Conservation (phyloP, 2,888 invertebrate genomes). For the Macaria liturata region DNA sequence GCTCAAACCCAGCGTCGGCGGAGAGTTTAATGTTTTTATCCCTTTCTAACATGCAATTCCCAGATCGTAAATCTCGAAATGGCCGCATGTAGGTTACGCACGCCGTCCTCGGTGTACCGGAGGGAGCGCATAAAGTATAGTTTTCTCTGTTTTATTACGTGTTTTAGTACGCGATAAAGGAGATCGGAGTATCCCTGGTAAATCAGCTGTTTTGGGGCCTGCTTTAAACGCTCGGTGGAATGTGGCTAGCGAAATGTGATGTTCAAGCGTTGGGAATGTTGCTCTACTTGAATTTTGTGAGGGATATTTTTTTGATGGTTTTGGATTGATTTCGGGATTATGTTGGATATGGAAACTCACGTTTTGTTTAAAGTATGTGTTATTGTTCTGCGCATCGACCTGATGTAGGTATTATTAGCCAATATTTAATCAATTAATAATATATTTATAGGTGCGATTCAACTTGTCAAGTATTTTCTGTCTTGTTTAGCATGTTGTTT, state of each 20-base stretch:
- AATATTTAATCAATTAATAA: too few species aligned
- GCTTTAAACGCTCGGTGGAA: slow-evolving; percentile 82
- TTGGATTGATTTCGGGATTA: slow-evolving; percentile 1
- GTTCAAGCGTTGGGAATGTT: slow-evolving; percentile 52
- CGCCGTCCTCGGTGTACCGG: slow-evolving; percentile 78
- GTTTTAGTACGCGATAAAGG: slow-evolving; percentile 78
- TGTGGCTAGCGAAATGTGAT: slow-evolving; percentile 79
- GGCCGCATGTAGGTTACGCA: slow-evolving; percentile 85
- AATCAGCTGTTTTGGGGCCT: slow-evolving; percentile 83
- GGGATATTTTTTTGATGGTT: not conserved
- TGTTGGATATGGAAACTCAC: not conserved
- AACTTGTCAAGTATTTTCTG: too few species aligned
- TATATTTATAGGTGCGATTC: too few species aligned
- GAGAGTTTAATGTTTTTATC: slow-evolving; percentile 80
- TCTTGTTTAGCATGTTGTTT: too few species aligned
- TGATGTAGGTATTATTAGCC: too few species aligned
- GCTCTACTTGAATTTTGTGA: slow-evolving; percentile 59
- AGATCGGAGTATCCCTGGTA: slow-evolving; percentile 76
- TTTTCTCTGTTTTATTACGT: slow-evolving; percentile 83
- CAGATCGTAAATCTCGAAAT: slow-evolving; percentile 85
- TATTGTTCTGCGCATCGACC: slow-evolving; percentile 6
- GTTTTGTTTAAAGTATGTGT: not conserved
- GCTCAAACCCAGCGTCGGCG: slow-evolving; percentile 71
- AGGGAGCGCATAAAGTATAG: slow-evolving; percentile 80
- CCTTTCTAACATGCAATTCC: slow-evolving; percentile 83